Conservation (phyloP, 2,888 invertebrate genomes). For the Thysanoteuthis rhombus region DNA sequence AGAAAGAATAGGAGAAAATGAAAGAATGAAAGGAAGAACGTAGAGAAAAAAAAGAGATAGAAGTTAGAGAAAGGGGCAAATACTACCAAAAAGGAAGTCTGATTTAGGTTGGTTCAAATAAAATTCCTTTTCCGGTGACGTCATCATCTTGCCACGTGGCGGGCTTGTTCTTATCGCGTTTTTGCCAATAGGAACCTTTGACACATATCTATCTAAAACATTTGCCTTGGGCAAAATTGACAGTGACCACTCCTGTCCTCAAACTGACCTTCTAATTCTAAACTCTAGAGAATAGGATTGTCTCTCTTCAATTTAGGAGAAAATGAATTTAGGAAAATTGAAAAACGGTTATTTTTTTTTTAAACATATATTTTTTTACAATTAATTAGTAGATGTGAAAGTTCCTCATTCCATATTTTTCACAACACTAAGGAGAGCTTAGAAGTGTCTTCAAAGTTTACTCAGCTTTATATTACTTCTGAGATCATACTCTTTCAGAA, state of each 20-base stretch:
- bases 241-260: not conserved
- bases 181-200: not conserved
- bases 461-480: too few relatives aligned
- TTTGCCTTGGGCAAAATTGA: not conserved
- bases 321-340: too few relatives aligned
- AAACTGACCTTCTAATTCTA: not conserved
- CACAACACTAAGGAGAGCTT: too few relatives aligned
- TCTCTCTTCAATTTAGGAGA: fast-evolving
- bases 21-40: not conserved
- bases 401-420: too few relatives aligned
- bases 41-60: not conserved
- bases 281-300: too few relatives aligned
- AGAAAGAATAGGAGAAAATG: not conserved
- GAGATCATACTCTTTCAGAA: too few relatives aligned
- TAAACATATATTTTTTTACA: too few relatives aligned
- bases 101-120: not conserved
- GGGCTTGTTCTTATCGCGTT: not conserved
- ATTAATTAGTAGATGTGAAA: too few relatives aligned
- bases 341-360: too few relatives aligned
- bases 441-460: too few relatives aligned
- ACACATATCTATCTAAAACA: not conserved
- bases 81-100: not conserved
- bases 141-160: not conserved
- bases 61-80: not conserved
- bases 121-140: not conserved